Conservation (phyloP, 92 coral and sea anemone species). For the Epizoanthus ramosus region DNA sequence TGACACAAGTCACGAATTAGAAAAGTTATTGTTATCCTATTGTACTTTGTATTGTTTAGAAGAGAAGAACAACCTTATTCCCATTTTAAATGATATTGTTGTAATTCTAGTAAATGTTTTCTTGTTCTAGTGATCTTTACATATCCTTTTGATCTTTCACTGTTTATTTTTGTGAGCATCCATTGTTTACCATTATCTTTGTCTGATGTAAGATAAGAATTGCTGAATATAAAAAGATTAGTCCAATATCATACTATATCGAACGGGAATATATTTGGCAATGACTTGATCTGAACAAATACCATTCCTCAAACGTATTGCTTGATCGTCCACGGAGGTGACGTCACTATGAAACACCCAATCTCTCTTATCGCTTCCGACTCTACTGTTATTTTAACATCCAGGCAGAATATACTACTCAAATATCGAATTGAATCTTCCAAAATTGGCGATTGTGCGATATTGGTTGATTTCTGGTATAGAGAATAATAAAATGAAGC, state of each 20-base stretch:
- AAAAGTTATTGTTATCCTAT: too few species aligned
- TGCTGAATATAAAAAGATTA: neutral
- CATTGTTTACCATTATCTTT: neutral
- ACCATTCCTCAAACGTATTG: neutral
- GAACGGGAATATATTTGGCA: neutral
- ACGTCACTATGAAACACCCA: neutral
- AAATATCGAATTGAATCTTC: neutral
- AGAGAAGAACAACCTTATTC: too few species aligned
- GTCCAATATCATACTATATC: neutral
- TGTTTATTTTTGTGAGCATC: neutral
- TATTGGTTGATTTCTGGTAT: neutral
- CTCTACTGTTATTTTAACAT: neutral
- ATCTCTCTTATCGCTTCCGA: conserved; percentile 5
- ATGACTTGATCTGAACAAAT: neutral
- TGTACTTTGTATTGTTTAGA: too few species aligned
- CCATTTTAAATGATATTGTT: too few species aligned
- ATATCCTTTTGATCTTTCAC: neutral
- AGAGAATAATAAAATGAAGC: neutral
- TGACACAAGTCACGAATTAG: too few species aligned
- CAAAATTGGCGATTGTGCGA: neutral
- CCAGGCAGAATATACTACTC: neutral
- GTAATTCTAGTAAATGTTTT: neutral
- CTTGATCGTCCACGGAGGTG: neutral
- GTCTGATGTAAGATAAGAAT: neutral
- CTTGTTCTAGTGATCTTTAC: neutral